phyloP scores from a whole-genome alignment of 2,888 invertebrate genomes.

The Tribolium freemani region DNA sequence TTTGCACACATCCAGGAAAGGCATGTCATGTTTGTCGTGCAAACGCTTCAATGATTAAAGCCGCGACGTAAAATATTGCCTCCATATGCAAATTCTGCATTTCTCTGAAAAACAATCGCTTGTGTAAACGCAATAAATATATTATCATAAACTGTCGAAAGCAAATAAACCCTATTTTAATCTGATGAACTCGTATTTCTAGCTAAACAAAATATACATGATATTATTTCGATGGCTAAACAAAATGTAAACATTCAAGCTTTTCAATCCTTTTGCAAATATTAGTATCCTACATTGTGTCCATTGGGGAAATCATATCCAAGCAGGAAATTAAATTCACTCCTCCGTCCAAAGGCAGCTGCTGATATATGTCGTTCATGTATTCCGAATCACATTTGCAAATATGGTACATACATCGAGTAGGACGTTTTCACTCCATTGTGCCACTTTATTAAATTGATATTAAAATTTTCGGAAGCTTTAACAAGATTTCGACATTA shows the following conservation, averaged over 20 bases:
- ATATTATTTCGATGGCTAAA: conserved; percentile 31
- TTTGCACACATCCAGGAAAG: neutral
- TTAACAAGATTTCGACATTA: neutral
- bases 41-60: conserved; percentile 5
- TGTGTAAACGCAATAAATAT: neutral
- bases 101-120: neutral
- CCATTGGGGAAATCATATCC: conserved; percentile 39
- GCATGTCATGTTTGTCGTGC: neutral
- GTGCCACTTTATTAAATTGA: neutral
- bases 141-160: neutral
- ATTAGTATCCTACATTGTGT: conserved; percentile 44
- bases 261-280: conserved; percentile 44
- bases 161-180: conserved; percentile 1
- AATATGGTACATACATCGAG: neutral
- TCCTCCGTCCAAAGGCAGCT: conserved; percentile 17
- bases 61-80: neutral
- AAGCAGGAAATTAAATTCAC: conserved; percentile 44
- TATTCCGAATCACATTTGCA: conserved; percentile 19
- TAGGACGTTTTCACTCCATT: neutral
- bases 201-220: conserved; percentile 7
- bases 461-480: neutral
- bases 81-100: neutral
- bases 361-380: conserved; percentile 16
- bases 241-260: conserved; percentile 43
- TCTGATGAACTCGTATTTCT: neutral